Percentiles rank a stretch among this genome's conserved stretches.
These are phyloP conservation scores for Prenolepis imparis DNA, from an alignment of 2,888 invertebrate species.

Conservation along the genomic window DNA sequence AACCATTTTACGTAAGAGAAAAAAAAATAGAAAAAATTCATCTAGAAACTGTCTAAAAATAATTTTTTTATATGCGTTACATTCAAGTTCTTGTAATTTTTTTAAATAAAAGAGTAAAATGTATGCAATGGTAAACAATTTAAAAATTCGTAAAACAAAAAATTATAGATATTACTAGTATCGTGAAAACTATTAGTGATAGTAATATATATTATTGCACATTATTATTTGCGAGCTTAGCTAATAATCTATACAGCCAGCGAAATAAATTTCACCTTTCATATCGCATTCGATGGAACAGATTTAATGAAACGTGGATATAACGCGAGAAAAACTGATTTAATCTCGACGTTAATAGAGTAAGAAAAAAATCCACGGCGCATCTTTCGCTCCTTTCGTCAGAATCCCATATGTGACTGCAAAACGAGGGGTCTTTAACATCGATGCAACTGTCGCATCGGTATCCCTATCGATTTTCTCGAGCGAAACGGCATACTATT, in stretches of 20 bases:
- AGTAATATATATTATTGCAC: not conserved
- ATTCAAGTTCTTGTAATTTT: not conserved
- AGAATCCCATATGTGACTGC: not conserved
- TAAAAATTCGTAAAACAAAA: not conserved
- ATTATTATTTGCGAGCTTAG: not conserved
- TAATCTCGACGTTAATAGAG: not conserved
- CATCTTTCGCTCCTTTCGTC: not conserved
- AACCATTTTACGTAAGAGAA: not conserved
- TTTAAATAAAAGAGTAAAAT: not conserved
- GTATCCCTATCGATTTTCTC: slow-evolving; percentile 40
- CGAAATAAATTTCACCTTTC: not conserved
- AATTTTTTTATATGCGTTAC: not conserved
- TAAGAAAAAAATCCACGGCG: not conserved
- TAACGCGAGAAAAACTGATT: not conserved
- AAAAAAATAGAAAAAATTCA: not conserved
- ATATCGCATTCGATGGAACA: not conserved
- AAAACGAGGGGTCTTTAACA: slow-evolving; percentile 13
- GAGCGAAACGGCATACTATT: slow-evolving; percentile 55
- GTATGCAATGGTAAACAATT: not conserved
- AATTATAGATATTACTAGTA: not conserved
- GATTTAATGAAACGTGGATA: not conserved
- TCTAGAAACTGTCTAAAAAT: not conserved
- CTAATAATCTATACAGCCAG: not conserved
- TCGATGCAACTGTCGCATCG: slow-evolving; percentile 22
- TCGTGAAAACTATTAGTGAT: not conserved